Evolutionary conservation across 2,888 invertebrate genomes (phyloP).

Genomic region (Cephus runcator): DNA sequence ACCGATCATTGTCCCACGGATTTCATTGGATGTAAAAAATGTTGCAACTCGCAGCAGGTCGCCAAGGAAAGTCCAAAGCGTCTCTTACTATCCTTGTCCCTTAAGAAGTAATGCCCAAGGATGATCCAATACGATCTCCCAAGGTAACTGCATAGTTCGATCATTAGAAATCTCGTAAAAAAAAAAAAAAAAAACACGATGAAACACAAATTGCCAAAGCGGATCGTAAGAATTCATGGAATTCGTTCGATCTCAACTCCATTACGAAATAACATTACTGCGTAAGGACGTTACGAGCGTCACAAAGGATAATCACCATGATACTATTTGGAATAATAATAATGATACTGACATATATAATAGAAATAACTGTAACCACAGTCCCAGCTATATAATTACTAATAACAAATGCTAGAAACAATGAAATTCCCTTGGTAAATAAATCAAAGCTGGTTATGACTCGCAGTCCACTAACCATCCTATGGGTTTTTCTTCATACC

Average conservation of each 20-base stretch:
- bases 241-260: neutral
- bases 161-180: neutral
- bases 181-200: neutral
- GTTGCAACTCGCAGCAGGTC: neutral
- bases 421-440: neutral
- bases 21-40: neutral
- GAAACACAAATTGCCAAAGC: neutral
- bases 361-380: neutral
- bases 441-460: neutral
- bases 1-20: conserved; percentile 2
- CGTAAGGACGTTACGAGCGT: neutral
- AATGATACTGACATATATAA: neutral
- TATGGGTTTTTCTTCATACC: neutral
- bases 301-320: neutral
- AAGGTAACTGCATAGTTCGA: neutral
- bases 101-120: neutral
- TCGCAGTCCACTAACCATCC: neutral
- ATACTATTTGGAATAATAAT: neutral
- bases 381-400: neutral
- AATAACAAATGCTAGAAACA: neutral
- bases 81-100: neutral
- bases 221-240: neutral
- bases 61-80: neutral
- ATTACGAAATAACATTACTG: neutral
- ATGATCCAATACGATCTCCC: neutral